These are phyloP conservation scores for Nematostella vectensis DNA, from an alignment of 92 coral and sea anemone genomes.

Conservation along the genomic window DNA sequence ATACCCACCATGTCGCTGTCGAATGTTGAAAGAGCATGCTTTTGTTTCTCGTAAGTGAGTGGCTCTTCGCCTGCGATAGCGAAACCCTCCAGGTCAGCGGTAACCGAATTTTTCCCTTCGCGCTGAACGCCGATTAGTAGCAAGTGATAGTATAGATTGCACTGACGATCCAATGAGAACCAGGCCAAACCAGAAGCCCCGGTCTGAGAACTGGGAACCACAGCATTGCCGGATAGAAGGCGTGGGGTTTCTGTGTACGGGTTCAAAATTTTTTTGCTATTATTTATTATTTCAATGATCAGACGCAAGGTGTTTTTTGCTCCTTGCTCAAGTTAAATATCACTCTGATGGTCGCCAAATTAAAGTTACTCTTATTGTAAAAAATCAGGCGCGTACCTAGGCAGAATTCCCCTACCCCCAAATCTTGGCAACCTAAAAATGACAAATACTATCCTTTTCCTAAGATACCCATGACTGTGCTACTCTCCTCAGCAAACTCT, in stretches of 20 bases:
- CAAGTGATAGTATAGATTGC: constrained; percentile 62
- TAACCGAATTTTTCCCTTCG: constrained; percentile 39
- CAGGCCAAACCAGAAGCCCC: constrained; percentile 86
- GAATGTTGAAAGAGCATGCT: constrained; percentile 42
- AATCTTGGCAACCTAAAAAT: too few species aligned
- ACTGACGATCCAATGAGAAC: constrained; percentile 69
- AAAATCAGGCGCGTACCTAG: too few species aligned
- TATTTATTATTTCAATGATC: too few species aligned
- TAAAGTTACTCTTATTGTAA: too few species aligned
- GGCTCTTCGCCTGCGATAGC: constrained; percentile 68
- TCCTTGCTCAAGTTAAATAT: too few species aligned
- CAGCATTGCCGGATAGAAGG: constrained; percentile 69
- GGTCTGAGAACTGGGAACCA: constrained; percentile 80
- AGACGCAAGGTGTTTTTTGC: too few species aligned
- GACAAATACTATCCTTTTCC: too few species aligned
- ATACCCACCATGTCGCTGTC: constrained; percentile 54
- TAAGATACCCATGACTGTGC: too few species aligned
- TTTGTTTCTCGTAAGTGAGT: constrained; percentile 40
- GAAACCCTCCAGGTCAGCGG: constrained; percentile 76
- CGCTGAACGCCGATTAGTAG: constrained; percentile 53
- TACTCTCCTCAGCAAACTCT: too few species aligned
- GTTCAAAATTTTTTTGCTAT: too few species aligned
- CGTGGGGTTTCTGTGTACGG: constrained; percentile 47
- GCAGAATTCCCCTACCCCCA: too few species aligned
- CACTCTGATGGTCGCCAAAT: too few species aligned